phyloP scores from a whole-genome alignment of 2,888 invertebrate species.

The Caenorhabditis sinica region DNA sequence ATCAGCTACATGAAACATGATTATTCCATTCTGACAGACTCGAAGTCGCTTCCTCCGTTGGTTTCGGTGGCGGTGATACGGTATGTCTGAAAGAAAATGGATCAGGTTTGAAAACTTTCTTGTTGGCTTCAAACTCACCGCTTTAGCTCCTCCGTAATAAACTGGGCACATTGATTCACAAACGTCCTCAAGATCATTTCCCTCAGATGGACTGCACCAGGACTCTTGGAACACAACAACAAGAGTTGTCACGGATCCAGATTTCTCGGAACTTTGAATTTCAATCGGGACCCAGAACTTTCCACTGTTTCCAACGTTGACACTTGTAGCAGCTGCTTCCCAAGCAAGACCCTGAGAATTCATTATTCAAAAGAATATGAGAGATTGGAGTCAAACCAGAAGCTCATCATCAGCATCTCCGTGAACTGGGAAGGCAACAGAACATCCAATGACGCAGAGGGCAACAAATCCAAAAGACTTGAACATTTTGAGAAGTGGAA shows the following conservation, averaged over 20 bases:
- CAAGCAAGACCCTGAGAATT: constrained; percentile 69
- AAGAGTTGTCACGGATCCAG: constrained; percentile 60
- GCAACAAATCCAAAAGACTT: constrained; percentile 29
- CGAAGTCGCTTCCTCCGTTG: constrained; percentile 57
- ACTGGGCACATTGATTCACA: constrained; percentile 75
- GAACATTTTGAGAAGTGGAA: constrained; percentile 28
- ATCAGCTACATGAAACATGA: neutral
- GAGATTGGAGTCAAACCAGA: constrained; percentile 28
- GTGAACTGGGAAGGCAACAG: constrained; percentile 44
- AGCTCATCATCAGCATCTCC: constrained; percentile 54
- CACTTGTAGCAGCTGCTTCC: constrained; percentile 71
- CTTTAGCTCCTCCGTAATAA: constrained; percentile 70
- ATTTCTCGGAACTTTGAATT: constrained; percentile 42
- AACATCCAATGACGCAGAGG: constrained; percentile 31
- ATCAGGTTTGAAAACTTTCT: neutral
- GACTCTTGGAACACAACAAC: constrained; percentile 71
- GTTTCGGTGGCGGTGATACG: constrained; percentile 61
- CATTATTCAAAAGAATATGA: neutral
- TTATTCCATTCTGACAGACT: constrained; percentile 53
- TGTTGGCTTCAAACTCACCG: constrained; percentile 43
- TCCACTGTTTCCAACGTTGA: constrained; percentile 67
- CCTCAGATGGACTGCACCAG: constrained; percentile 70
- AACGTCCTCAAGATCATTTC: constrained; percentile 74
- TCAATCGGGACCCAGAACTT: constrained; percentile 71
- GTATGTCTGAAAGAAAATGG: constrained; percentile 50